Conservation (phyloP, 2,797 vertebrate species). For the Sciurus vulgaris region DNA sequence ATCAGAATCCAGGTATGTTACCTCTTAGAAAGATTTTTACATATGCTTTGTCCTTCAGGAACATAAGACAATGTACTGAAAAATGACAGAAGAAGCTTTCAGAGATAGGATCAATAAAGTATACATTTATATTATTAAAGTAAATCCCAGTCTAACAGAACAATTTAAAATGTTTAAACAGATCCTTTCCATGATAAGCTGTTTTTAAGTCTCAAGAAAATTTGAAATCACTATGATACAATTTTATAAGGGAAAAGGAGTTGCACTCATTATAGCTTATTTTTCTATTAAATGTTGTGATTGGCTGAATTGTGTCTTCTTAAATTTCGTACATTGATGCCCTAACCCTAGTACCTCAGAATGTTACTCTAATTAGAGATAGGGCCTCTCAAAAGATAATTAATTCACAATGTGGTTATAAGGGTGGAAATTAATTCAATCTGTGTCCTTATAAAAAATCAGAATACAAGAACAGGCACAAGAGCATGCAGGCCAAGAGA, state of each 20-base stretch:
- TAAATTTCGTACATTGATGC: neutral
- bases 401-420: neutral
- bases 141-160: neutral
- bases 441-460: neutral
- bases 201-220: neutral
- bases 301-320: neutral
- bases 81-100: neutral
- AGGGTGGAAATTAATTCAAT: neutral
- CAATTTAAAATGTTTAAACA: neutral
- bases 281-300: neutral
- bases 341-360: neutral
- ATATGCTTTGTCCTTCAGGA: neutral
- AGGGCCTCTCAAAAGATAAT: neutral
- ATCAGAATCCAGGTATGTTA: neutral
- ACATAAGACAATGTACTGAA: neutral
- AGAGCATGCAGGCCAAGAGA: neutral
- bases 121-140: neutral
- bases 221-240: neutral
- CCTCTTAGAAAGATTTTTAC: neutral
- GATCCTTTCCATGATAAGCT: neutral
- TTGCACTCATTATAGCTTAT: neutral
- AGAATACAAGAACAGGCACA: neutral
- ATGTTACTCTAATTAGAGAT: neutral
- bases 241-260: neutral
- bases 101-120: neutral